phyloP scores from a whole-genome alignment of 2,888 invertebrate genomes.

The Cryptocephalus moraei region DNA sequence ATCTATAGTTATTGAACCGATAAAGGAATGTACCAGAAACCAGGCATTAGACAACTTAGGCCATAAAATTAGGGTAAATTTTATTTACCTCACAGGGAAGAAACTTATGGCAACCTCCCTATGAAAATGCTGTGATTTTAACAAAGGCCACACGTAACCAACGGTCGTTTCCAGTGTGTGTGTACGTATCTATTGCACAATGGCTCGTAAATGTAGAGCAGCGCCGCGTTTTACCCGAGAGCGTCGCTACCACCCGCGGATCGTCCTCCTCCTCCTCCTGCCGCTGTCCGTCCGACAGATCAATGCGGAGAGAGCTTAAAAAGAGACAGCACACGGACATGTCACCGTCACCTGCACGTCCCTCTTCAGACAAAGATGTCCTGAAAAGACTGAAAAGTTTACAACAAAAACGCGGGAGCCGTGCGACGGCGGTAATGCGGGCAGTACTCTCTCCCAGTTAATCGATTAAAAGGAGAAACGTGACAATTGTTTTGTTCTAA shows the following conservation, averaged over 20 bases:
- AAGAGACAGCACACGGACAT: conserved; percentile 21
- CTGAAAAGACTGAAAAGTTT: neutral
- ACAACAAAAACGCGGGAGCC: neutral
- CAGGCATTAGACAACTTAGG: no score
- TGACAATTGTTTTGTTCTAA: no score
- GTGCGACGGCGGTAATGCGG: no score
- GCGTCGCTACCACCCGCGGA: conserved; percentile 7
- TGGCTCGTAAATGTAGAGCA: neutral
- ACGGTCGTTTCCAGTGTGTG: neutral
- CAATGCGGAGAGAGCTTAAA: conserved; percentile 25
- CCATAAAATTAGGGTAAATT: no score
- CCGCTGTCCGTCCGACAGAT: conserved; percentile 21
- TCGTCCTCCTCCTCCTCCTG: neutral
- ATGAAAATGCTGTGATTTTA: no score
- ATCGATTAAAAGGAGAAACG: no score
- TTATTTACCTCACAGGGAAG: no score
- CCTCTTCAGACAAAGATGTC: neutral
- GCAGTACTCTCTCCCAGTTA: no score
- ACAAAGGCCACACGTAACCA: no score
- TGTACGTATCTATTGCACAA: neutral
- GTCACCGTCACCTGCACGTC: conserved; percentile 23
- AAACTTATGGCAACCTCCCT: no score
- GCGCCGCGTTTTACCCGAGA: neutral
- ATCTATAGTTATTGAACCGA: no score
- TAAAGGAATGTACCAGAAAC: no score